A percentile compares a stretch with the other conserved stretches of the same genome.
Evolutionary conservation across 2,888 invertebrate genomes (phyloP).

Genomic region (Oxyscelio sp.): DNA sequence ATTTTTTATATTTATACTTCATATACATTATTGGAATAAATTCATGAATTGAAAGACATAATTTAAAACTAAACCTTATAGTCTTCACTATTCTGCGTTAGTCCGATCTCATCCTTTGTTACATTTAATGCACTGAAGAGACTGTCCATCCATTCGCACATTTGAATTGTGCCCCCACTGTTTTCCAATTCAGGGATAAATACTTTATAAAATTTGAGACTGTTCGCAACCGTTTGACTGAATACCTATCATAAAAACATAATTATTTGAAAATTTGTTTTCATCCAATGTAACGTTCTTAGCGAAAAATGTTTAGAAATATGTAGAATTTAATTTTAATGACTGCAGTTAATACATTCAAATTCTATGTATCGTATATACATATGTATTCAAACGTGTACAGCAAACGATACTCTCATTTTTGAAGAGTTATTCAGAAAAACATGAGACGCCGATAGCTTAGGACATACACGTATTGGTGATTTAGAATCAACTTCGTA

Average conservation of each 20-base stretch:
- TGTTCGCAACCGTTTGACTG: slow-evolving; percentile 1
- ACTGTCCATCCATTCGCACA: background rate
- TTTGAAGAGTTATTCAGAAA: slow-evolving; percentile 6
- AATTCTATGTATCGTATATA: too few relatives aligned
- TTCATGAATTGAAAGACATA: too few relatives aligned
- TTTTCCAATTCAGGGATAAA: background rate
- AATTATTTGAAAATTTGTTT: too few relatives aligned
- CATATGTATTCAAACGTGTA: background rate
- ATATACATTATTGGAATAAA: slow-evolving; percentile 5
- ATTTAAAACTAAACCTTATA: background rate
- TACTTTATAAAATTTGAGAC: slow-evolving; percentile 14
- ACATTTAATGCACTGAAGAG: background rate
- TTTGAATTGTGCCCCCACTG: background rate
- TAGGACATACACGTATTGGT: background rate
- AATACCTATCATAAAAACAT: background rate
- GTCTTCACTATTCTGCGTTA: background rate
- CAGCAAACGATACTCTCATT: slow-evolving; percentile 14
- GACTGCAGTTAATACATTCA: too few relatives aligned
- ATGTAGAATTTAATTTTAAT: too few relatives aligned
- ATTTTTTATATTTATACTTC: background rate
- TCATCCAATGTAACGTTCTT: too few relatives aligned
- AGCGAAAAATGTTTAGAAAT: too few relatives aligned
- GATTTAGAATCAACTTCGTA: too few relatives aligned
- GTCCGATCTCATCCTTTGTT: background rate
- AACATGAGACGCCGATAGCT: background rate